phyloP scores from a whole-genome alignment of 2,888 invertebrate genomes.

The Dinocampus coccinellae region DNA sequence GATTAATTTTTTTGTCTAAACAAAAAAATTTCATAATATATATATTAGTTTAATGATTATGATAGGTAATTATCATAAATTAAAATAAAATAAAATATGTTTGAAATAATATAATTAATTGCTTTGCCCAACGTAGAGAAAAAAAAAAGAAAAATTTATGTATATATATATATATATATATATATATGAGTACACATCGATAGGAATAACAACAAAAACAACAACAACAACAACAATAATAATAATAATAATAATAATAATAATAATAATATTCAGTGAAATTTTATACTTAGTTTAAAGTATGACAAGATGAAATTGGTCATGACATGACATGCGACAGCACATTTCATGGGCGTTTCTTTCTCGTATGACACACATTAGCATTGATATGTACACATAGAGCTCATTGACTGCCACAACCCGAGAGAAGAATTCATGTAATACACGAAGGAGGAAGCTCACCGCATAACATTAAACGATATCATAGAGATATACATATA shows the following conservation, averaged over 20 bases:
- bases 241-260: background rate
- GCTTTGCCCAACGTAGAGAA: too few species aligned
- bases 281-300: background rate
- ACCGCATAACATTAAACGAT: slow-evolving; percentile 11
- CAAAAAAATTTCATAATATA: too few species aligned
- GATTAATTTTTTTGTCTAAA: too few species aligned
- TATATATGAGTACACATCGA: too few species aligned
- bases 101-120: background rate
- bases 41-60: background rate
- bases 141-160: too few species aligned
- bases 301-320: slow-evolving; percentile 22
- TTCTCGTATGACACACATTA: slow-evolving; percentile 28
- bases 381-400: slow-evolving; percentile 25
- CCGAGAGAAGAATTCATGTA: slow-evolving; percentile 16
- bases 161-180: too few species aligned
- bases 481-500: background rate
- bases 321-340: slow-evolving; percentile 26
- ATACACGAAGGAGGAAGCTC: slow-evolving; percentile 26
- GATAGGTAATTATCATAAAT: background rate
- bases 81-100: background rate
- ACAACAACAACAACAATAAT: background rate
- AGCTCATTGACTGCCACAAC: slow-evolving; percentile 25
- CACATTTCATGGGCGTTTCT: slow-evolving; percentile 32
- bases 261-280: background rate
- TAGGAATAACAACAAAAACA: background rate